Conservation (phyloP, 2,113 vertebrate species). For the Hippocampus barbouri region DNA sequence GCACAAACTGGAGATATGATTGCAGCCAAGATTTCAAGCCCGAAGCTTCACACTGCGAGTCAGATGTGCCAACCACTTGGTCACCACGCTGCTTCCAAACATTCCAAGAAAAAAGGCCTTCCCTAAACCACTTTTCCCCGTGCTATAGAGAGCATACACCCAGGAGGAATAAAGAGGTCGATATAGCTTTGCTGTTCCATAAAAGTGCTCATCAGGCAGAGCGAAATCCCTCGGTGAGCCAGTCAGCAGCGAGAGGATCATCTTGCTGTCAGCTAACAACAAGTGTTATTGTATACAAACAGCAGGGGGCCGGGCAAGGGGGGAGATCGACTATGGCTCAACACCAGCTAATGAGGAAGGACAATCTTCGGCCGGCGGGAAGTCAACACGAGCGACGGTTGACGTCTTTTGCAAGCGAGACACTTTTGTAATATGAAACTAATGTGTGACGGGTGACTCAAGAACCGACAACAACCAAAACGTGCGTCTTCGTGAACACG, state of each 20-base stretch:
- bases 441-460: neutral
- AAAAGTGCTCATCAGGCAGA: neutral
- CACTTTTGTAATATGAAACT: slow-evolving; percentile 6
- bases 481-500: neutral
- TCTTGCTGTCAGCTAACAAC: neutral
- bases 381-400: slow-evolving; percentile 2
- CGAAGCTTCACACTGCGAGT: no score
- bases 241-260: slow-evolving; percentile 5
- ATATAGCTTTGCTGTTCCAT: neutral
- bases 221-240: slow-evolving; percentile 2
- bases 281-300: slow-evolving; percentile 1
- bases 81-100: no score
- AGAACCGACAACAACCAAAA: neutral
- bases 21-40: neutral
- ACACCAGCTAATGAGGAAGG: neutral
- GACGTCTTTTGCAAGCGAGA: neutral
- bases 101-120: no score
- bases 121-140: neutral
- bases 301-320: neutral
- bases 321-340: neutral
- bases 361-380: neutral
- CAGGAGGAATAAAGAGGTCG: neutral
- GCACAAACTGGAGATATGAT: no score
- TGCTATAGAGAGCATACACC: neutral
- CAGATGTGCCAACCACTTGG: neutral